These are phyloP conservation scores for Pammene fasciana DNA, from an alignment of 2,888 invertebrate species.

Conservation along the genomic window DNA sequence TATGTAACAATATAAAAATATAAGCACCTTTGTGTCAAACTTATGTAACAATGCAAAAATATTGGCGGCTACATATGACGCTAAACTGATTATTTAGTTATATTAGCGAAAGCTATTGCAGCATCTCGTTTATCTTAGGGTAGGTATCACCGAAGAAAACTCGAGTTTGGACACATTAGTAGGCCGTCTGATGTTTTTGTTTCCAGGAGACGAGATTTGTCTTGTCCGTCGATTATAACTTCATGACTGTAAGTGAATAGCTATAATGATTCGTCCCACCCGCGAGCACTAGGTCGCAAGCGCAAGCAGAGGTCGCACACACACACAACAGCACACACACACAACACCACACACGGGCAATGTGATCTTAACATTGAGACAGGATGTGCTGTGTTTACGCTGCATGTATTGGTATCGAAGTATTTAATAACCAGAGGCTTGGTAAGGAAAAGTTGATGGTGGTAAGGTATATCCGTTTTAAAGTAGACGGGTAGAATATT, in stretches of 20 bases:
- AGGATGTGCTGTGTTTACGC: constrained; percentile 48
- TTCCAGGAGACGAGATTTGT: constrained; percentile 35
- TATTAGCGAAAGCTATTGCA: too few relatives aligned
- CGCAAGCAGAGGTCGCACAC: constrained; percentile 62
- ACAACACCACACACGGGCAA: constrained; percentile 40
- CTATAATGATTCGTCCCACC: constrained; percentile 63
- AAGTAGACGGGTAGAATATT: neutral
- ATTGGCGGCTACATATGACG: too few relatives aligned
- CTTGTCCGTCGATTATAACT: constrained; percentile 47
- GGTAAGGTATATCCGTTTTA: neutral
- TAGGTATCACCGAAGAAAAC: neutral
- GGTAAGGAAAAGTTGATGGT: constrained; percentile 12
- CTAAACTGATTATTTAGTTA: too few relatives aligned
- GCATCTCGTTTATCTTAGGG: too few relatives aligned
- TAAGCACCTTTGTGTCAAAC: too few relatives aligned
- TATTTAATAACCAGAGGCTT: constrained; percentile 30
- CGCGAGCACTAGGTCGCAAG: constrained; percentile 66
- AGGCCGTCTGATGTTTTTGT: neutral
- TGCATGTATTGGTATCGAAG: constrained; percentile 28
- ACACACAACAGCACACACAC: constrained; percentile 53
- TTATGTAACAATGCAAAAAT: too few relatives aligned
- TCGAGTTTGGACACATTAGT: neutral
- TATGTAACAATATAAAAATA: too few relatives aligned
- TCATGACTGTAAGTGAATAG: constrained; percentile 56
- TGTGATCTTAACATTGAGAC: constrained; percentile 46